A percentile compares a stretch with the other conserved stretches of the same genome.
phyloP scores from a whole-genome alignment of 2,797 vertebrate species.

The Cirrhinus molitorella region DNA sequence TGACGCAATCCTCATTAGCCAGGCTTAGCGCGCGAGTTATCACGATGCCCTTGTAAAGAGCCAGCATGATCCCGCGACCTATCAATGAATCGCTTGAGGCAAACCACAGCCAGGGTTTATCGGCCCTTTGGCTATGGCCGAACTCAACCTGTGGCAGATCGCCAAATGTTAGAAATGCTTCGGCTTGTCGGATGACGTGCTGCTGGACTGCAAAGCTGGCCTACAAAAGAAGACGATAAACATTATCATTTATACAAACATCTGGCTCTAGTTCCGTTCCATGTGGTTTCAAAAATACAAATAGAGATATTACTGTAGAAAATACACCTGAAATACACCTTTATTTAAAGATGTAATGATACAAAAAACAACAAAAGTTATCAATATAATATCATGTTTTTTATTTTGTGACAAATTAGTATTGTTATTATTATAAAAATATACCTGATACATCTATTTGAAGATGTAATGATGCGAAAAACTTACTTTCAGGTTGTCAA shows the following conservation, averaged over 20 bases:
- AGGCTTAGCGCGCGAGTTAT: conserved; percentile 95
- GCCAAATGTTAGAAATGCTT: conserved; percentile 93
- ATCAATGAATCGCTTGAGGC: conserved; percentile 93
- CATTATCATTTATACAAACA: background rate
- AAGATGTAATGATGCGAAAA: too few relatives aligned
- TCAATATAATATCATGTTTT: too few relatives aligned
- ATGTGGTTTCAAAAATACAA: background rate
- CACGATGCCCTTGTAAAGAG: conserved; percentile 93
- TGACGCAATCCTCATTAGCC: conserved; percentile 97
- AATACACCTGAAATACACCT: too few relatives aligned
- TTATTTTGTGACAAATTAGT: background rate
- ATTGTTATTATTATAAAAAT: background rate
- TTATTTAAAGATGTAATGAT: too few relatives aligned
- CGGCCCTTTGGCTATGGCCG: conserved; percentile 81
- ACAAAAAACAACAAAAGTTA: too few relatives aligned
- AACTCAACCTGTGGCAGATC: conserved; percentile 93
- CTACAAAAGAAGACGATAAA: conserved; percentile 74
- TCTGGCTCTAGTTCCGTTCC: background rate
- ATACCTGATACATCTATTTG: background rate
- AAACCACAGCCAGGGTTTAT: conserved; percentile 98
- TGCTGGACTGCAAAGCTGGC: conserved; percentile 97
- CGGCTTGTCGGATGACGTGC: conserved; percentile 92
- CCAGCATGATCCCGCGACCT: conserved; percentile 96
- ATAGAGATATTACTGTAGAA: too few relatives aligned
- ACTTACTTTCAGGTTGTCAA: background rate